Base-by-base conservation (phyloP, 2,888 invertebrate species). In the Boloria euphrosyne region DNA sequence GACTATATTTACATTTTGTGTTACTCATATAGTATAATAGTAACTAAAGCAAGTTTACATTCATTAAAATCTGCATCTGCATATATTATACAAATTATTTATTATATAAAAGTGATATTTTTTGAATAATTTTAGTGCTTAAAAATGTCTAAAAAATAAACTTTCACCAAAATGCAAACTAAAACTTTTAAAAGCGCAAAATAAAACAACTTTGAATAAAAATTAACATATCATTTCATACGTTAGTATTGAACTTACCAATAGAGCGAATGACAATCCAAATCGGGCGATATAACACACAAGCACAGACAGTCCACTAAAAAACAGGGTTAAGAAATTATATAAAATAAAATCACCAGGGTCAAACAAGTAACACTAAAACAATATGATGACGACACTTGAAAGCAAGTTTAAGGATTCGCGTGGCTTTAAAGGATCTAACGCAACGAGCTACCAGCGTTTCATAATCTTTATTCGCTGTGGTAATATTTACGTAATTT, bases 401-500 rank as follows among this genome's bases (percentile, higher is more conserved):
- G 78, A 76, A 82, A 81, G 79, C 74, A 70, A 73, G 68, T 75
- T 71, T 72, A 74, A 68, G 52, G 52, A 59, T 52, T 59, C 52
- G 43, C 31, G 18, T 31, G 46, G 31, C 16, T 54, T 43, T 47
- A 52, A 57, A 52, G 49, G 43, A 58, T 50, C 52, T 62, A 51
- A 22, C 52, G 57, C 50, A 50, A 53, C 60, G 44, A 18, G 57
- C 61, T 67, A 66, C 58, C 55, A 69, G 47, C 58, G 60, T 70
- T 62, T 87, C 79, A 85, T 86, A 89, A 89, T 87, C 87, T 84
- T 89, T 87, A 88, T 84, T 83, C 82, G 83, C 78, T 89, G 88
- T 88, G 86, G 89, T 87, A 91, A 90, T 90, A 89, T 92, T 92
- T 90, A 90, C 92, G 91, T 91, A 90, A 89, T 91, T 90, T 87